Evolutionary conservation across 2,113 vertebrate species (phyloP).

Genomic region (Axis porcinus): DNA sequence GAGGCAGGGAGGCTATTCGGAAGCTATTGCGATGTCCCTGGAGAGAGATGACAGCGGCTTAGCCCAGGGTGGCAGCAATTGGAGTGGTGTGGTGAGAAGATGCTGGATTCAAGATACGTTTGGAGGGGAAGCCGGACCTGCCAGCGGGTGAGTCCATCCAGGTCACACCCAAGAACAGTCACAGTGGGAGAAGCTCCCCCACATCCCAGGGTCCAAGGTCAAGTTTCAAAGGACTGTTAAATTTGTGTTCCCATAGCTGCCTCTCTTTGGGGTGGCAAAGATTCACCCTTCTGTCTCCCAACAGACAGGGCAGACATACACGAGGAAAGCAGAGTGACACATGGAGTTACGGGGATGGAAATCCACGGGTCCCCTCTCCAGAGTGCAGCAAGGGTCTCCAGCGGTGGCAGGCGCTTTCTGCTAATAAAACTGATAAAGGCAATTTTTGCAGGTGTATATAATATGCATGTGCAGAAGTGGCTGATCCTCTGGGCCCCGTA

Average conservation of each 20-base stretch:
- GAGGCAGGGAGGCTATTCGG: background rate
- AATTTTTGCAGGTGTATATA: accelerated
- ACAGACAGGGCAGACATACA: accelerated
- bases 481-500: accelerated
- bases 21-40: background rate
- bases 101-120: background rate
- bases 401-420: accelerated
- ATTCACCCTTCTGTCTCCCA: background rate
- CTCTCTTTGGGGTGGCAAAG: background rate
- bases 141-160: background rate
- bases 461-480: background rate
- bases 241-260: background rate
- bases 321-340: background rate
- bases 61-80: accelerated
- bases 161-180: background rate
- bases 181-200: background rate
- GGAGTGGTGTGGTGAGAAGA: background rate
- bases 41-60: accelerated
- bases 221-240: too few relatives aligned
- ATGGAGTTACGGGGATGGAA: accelerated
- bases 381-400: background rate
- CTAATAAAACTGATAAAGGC: background rate
- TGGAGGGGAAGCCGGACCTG: background rate
- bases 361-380: accelerated
- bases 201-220: background rate